Conservation (phyloP, 2,888 invertebrate genomes). For the Ditylenchus weischeri region DNA sequence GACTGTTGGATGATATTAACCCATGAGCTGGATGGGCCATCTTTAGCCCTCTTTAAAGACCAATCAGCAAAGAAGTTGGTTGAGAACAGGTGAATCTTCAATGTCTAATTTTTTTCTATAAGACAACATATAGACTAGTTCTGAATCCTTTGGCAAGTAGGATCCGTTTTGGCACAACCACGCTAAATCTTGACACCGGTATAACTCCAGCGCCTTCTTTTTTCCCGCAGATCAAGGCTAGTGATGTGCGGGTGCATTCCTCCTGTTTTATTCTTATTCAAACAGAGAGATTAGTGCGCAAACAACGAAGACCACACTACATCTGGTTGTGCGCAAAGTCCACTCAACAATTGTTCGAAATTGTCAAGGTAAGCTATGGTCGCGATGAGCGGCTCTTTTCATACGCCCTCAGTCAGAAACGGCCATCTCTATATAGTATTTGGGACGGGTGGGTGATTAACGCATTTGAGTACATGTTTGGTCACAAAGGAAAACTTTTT, state of each 20-base stretch:
- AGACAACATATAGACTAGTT: conserved; percentile 13
- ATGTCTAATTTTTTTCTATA: background rate
- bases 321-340: conserved; percentile 36
- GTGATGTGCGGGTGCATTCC: conserved; percentile 18
- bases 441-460: no score
- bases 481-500: no score
- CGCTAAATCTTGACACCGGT: background rate
- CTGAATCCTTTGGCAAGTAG: conserved; percentile 23
- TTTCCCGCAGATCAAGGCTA: background rate
- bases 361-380: conserved; percentile 4
- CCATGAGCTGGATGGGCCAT: conserved; percentile 30
- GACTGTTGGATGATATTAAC: conserved; percentile 33
- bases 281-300: conserved; percentile 28
- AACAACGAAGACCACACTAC: conserved; percentile 19
- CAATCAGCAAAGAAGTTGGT: conserved; percentile 31
- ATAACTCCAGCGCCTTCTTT: background rate
- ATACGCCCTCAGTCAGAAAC: no score
- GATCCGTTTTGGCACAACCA: conserved; percentile 36
- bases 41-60: conserved; percentile 31
- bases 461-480: no score
- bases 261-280: conserved; percentile 29
- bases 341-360: conserved; percentile 31
- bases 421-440: no score
- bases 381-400: background rate
- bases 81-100: conserved; percentile 23